A percentile compares a stretch with the other conserved stretches of the same genome.
These are phyloP conservation scores for Medauroidea extradentata DNA, from an alignment of 1,140 invertebrate genomes.

Conservation along the genomic window DNA sequence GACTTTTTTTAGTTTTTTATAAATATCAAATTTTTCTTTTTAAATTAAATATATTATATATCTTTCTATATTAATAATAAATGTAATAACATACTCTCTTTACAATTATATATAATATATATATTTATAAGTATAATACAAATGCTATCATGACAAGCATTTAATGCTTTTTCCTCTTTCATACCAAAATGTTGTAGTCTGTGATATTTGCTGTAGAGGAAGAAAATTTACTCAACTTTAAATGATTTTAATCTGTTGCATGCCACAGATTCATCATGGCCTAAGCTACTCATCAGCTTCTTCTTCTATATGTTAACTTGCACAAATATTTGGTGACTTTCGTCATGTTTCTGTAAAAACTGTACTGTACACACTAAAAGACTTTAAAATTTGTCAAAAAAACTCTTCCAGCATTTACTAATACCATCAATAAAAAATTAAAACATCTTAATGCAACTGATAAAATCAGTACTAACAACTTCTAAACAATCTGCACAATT, in stretches of 20 bases:
- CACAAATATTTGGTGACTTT: too few relatives aligned
- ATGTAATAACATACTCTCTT: background rate
- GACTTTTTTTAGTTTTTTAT: constrained; percentile 8
- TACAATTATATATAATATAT: constrained; percentile 2
- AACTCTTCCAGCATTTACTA: too few relatives aligned
- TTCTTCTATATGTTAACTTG: background rate
- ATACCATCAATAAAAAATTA: too few relatives aligned
- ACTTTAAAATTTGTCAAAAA: too few relatives aligned
- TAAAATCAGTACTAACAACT: too few relatives aligned
- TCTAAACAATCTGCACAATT: too few relatives aligned
- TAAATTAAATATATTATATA: constrained; percentile 12
- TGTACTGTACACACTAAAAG: too few relatives aligned
- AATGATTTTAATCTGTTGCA: background rate
- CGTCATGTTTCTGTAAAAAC: too few relatives aligned
- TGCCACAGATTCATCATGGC: background rate
- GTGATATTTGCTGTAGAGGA: background rate
- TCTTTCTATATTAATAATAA: constrained; percentile 7
- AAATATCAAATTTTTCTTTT: constrained; percentile 6
- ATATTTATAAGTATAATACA: constrained; percentile 7
- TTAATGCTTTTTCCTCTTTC: background rate
- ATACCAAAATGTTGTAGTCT: background rate
- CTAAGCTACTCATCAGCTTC: background rate
- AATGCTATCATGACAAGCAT: constrained; percentile 6
- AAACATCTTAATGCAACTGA: too few relatives aligned
- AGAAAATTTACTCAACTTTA: background rate